These are phyloP conservation scores for Sphaerodactylus townsendi DNA, from an alignment of 2,113 vertebrate genomes.

Conservation along the genomic window DNA sequence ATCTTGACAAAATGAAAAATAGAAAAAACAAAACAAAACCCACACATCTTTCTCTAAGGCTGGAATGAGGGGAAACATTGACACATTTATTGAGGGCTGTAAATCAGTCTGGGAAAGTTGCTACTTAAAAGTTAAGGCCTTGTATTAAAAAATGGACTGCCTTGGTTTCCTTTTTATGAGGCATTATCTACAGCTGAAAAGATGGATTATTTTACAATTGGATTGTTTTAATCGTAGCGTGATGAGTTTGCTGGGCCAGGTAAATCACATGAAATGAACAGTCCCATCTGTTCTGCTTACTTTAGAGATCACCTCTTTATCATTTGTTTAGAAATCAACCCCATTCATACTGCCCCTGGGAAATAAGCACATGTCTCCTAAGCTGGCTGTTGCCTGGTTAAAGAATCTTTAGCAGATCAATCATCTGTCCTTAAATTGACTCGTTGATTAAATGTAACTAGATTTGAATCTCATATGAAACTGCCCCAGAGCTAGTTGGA, in stretches of 20 bases:
- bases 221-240: slow-evolving; percentile 14
- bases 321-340: slow-evolving; percentile 15
- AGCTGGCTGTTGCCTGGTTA: not conserved
- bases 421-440: not conserved
- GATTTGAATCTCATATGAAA: not conserved
- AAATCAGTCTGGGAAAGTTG: slow-evolving; percentile 22
- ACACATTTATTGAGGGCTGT: not conserved
- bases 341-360: slow-evolving; percentile 3
- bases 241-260: slow-evolving; percentile 7
- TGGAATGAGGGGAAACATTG: not conserved
- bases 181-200: not conserved
- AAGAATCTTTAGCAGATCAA: not conserved
- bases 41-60: not conserved
- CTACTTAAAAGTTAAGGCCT: not conserved
- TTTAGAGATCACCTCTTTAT: slow-evolving; percentile 7
- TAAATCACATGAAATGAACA: slow-evolving; percentile 5
- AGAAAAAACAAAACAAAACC: not conserved
- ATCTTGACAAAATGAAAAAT: not conserved
- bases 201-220: slow-evolving; percentile 15
- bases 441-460: slow-evolving; percentile 5
- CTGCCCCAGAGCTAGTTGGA: too few relatives aligned
- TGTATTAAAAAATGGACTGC: slow-evolving; percentile 9
- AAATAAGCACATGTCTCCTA: not conserved
- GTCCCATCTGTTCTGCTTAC: slow-evolving; percentile 23
- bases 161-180: not conserved